Percentiles rank a stretch among this genome's conserved stretches.
phyloP scores from a whole-genome alignment of 2,113 vertebrate genomes.

The Antigone vipio region DNA sequence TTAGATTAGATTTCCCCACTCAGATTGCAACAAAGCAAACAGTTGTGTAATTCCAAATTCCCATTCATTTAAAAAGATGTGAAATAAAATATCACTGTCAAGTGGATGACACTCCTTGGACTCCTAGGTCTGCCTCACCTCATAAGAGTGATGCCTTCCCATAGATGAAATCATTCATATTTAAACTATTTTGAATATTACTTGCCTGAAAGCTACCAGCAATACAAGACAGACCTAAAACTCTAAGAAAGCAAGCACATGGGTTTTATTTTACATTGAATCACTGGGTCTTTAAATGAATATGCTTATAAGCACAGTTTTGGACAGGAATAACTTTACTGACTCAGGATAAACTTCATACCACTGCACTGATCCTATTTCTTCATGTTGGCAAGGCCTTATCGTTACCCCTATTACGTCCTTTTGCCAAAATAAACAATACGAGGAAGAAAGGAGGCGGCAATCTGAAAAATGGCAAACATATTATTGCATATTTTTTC shows the following conservation, averaged over 20 bases:
- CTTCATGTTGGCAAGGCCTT: slow-evolving; percentile 16
- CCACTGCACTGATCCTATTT: neutral
- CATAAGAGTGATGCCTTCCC: neutral
- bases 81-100: neutral
- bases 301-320: neutral
- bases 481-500: neutral
- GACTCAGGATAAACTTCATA: slow-evolving; percentile 11
- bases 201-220: neutral
- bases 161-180: neutral
- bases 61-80: neutral
- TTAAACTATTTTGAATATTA: neutral
- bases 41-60: neutral
- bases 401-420: neutral
- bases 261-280: neutral
- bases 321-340: neutral
- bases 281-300: neutral
- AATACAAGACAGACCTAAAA: neutral
- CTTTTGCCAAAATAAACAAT: slow-evolving; percentile 14
- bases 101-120: neutral
- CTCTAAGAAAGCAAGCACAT: neutral
- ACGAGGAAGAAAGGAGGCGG: slow-evolving; percentile 35
- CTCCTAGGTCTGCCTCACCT: neutral
- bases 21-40: neutral
- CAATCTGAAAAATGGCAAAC: neutral
- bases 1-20: neutral